A percentile compares a stretch with the other conserved stretches of the same genome.
Evolutionary conservation across 2,113 vertebrate species (phyloP).

Genomic region (Genyomyrus donnyi): DNA sequence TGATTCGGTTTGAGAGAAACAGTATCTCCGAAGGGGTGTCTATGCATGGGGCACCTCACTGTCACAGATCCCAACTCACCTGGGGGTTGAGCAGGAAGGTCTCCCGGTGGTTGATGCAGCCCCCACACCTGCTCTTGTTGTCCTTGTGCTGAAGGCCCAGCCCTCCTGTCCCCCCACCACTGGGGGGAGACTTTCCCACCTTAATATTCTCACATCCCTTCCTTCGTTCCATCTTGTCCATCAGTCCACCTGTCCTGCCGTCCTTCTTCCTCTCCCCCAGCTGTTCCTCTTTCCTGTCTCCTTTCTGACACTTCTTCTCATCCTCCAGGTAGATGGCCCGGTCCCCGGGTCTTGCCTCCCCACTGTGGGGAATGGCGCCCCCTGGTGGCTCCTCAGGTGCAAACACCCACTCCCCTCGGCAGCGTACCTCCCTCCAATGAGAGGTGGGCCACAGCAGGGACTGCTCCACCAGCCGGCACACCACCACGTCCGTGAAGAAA

Average conservation of each 20-base stretch:
- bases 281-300: slow-evolving; percentile 46
- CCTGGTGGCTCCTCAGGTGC: slow-evolving; percentile 25
- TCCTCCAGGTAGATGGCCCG: slow-evolving; percentile 4
- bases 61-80: slow-evolving; percentile 39
- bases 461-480: slow-evolving; percentile 60
- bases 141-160: slow-evolving; percentile 44
- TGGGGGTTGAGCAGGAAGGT: slow-evolving; percentile 73
- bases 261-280: slow-evolving; percentile 40
- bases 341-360: not conserved
- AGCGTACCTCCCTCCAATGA: slow-evolving; percentile 58
- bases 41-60: not conserved
- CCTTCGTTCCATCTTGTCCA: slow-evolving; percentile 6
- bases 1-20: not conserved
- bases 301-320: slow-evolving; percentile 27
- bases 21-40: not conserved
- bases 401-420: slow-evolving; percentile 53
- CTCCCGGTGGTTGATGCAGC: slow-evolving; percentile 68
- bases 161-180: slow-evolving; percentile 23
- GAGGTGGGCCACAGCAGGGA: slow-evolving; percentile 51
- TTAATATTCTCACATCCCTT: slow-evolving; percentile 12
- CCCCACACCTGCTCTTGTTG: slow-evolving; percentile 64
- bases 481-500: slow-evolving; percentile 68
- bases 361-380: not conserved
- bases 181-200: not conserved
- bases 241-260: slow-evolving; percentile 7